Evolutionary conservation across 1,140 invertebrate species (phyloP).

Genomic region (Drosophila paulistorum): DNA sequence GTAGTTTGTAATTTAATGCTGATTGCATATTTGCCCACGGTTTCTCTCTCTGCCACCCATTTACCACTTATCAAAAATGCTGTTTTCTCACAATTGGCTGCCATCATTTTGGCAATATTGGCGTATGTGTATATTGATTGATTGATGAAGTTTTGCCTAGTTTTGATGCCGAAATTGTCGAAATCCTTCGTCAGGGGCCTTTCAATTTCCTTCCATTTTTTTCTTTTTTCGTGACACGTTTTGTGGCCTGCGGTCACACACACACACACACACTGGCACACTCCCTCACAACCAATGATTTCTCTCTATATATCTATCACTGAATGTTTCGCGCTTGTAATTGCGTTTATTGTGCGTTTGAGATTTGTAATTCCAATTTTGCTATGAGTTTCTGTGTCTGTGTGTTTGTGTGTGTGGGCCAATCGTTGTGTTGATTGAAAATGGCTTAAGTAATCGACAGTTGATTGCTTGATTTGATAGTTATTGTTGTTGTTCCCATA

Average conservation of each 20-base stretch:
- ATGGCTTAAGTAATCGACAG: conserved; percentile 79
- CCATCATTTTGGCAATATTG: conserved; percentile 58
- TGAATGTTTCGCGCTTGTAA: conserved; percentile 47
- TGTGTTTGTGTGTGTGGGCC: conserved; percentile 30
- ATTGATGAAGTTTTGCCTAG: conserved; percentile 52
- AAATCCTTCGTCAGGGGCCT: conserved; percentile 42
- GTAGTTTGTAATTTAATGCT: conserved; percentile 33
- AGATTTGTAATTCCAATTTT: conserved; percentile 64
- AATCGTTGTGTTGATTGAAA: conserved; percentile 75
- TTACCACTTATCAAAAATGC: conserved; percentile 64
- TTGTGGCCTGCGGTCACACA: conserved; percentile 50
- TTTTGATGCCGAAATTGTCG: conserved; percentile 27
- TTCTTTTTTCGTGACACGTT: conserved; percentile 18
- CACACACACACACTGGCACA: conserved; percentile 15
- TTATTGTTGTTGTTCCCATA: conserved; percentile 45
- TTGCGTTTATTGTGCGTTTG: conserved; percentile 79
- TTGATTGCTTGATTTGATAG: conserved; percentile 76
- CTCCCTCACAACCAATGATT: neutral
- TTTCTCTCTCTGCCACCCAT: neutral
- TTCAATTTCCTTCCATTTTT: conserved; percentile 60
- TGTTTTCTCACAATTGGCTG: conserved; percentile 64
- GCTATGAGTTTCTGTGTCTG: conserved; percentile 15
- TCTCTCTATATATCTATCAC: neutral
- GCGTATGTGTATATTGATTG: conserved; percentile 50
- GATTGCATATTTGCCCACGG: conserved; percentile 34